Evolutionary conservation across 2,888 invertebrate genomes (phyloP).

Genomic region (Drosophila merina): DNA sequence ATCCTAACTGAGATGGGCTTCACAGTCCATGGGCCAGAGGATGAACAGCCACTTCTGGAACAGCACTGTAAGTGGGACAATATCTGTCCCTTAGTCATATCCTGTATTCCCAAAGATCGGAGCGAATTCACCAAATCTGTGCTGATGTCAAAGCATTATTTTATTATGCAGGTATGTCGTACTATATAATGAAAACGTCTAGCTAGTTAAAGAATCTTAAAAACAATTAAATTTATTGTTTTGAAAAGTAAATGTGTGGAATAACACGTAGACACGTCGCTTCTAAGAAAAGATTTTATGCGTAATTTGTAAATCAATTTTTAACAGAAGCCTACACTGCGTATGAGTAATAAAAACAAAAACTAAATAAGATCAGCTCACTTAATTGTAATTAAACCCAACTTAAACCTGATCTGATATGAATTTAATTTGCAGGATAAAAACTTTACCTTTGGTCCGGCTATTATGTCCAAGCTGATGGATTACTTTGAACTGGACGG

Average conservation of each 20-base stretch:
- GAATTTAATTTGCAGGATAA: conserved; percentile 86
- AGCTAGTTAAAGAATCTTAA: background rate
- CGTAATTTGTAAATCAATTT: conserved; percentile 2
- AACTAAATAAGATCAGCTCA: background rate
- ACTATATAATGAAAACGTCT: background rate
- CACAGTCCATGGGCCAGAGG: conserved; percentile 66
- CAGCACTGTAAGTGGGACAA: conserved; percentile 83
- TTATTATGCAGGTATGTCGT: conserved; percentile 86
- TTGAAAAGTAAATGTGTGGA: background rate
- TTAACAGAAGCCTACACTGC: background rate
- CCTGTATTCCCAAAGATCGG: conserved; percentile 86
- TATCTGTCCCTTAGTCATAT: conserved; percentile 85
- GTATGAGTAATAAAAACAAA: conserved; percentile 3
- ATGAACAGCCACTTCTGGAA: conserved; percentile 65
- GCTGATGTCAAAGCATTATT: conserved; percentile 85
- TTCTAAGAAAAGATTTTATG: background rate
- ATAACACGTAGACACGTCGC: background rate
- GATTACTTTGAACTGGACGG: conserved; percentile 87
- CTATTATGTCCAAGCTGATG: conserved; percentile 89
- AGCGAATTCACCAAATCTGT: conserved; percentile 85
- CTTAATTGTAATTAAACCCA: too few relatives aligned
- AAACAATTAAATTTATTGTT: background rate
- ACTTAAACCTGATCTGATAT: background rate
- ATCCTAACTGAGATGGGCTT: conserved; percentile 67
- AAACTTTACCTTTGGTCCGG: conserved; percentile 92